Conservation (phyloP, 2,797 vertebrate genomes). For the Sebastes aleutianus region DNA sequence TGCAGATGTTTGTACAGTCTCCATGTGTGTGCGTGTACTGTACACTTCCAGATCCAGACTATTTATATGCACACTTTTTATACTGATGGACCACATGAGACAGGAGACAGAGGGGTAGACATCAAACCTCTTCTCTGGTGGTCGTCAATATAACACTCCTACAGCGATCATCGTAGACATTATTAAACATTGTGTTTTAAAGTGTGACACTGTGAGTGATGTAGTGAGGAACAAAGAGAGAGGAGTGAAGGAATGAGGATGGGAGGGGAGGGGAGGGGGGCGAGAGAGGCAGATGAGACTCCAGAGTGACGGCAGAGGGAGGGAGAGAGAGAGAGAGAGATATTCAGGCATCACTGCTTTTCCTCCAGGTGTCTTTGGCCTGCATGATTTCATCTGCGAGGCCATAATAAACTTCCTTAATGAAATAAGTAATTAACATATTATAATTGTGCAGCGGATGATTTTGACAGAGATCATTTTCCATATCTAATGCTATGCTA, state of each 20-base stretch:
- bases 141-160: conserved; percentile 20
- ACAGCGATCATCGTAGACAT: conserved; percentile 20
- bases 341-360: conserved; percentile 88
- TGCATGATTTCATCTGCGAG: conserved; percentile 95
- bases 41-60: conserved; percentile 12
- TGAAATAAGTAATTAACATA: conserved; percentile 99
- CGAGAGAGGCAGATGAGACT: conserved; percentile 54
- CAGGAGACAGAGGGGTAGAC: conserved; percentile 47
- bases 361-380: conserved; percentile 93
- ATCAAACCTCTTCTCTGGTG: conserved; percentile 48
- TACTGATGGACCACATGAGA: conserved; percentile 41
- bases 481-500: conserved; percentile 99
- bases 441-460: conserved; percentile 99
- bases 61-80: conserved; percentile 25
- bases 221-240: conserved; percentile 61
- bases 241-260: conserved; percentile 55
- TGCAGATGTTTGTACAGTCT: not conserved
- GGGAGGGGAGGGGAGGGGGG: not conserved
- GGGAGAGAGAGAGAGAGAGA: conserved; percentile 47
- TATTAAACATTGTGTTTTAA: conserved; percentile 57
- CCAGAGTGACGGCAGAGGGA: conserved; percentile 49
- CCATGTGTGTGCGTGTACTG: not conserved
- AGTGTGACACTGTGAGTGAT: conserved; percentile 58
- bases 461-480: conserved; percentile 99
- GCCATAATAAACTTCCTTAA: conserved; percentile 99